Evolutionary conservation across 1,140 invertebrate species (phyloP).

Genomic region (Globodera rostochiensis): DNA sequence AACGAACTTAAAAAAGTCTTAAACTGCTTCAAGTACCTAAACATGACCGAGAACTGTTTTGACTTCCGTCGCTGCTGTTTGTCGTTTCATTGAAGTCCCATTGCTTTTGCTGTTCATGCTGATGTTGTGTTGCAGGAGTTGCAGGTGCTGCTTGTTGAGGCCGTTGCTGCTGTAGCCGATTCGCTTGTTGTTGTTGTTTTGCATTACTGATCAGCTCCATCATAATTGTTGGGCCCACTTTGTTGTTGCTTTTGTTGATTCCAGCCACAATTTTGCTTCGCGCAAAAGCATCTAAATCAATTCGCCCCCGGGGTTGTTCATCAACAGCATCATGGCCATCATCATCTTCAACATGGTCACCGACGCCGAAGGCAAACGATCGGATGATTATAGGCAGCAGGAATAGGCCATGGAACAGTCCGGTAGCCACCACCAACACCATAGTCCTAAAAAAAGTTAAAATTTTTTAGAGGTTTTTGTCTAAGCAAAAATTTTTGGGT

Average conservation of each 20-base stretch:
- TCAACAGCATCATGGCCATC: neutral
- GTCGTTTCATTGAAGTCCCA: too few species aligned
- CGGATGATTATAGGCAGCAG: conserved; percentile 63
- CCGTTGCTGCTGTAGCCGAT: neutral
- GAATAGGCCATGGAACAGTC: conserved; percentile 63
- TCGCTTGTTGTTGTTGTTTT: neutral
- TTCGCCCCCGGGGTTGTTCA: neutral
- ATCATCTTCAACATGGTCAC: neutral
- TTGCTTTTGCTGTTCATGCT: neutral
- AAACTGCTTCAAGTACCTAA: neutral
- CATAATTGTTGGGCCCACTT: neutral
- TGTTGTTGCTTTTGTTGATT: neutral
- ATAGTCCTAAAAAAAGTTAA: conserved; percentile 38
- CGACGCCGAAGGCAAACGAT: conserved; percentile 54
- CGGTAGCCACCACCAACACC: conserved; percentile 62
- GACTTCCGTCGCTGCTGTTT: neutral
- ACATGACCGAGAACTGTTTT: neutral
- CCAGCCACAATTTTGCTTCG: neutral
- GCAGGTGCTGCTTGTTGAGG: neutral
- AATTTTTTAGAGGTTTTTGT: neutral
- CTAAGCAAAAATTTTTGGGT: neutral
- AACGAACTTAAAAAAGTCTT: too few species aligned
- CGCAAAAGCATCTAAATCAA: neutral
- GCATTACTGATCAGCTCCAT: neutral
- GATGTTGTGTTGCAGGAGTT: neutral